Conservation (phyloP, 2,888 invertebrate genomes). For the Archips crataeganus region DNA sequence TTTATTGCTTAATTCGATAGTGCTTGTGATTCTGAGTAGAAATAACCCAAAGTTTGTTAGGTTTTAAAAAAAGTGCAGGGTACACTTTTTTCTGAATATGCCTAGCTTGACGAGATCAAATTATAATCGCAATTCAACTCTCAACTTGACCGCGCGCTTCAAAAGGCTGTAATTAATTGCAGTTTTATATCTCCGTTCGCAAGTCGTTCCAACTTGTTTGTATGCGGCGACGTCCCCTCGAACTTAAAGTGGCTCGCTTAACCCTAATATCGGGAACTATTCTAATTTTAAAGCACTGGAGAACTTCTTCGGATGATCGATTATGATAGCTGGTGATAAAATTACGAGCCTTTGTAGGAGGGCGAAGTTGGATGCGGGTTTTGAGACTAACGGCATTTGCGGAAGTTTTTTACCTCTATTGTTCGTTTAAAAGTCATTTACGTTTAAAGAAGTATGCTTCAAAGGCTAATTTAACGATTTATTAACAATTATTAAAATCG, state of each 20-base stretch:
- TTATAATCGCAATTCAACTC: not conserved
- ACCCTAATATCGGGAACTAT: constrained; percentile 53
- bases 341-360: constrained; percentile 9
- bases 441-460: too few species aligned
- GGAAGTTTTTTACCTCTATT: not conserved
- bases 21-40: too few species aligned
- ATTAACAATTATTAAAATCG: too few species aligned
- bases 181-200: constrained; percentile 42
- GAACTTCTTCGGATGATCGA: constrained; percentile 48
- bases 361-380: not conserved
- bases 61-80: too few species aligned
- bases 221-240: constrained; percentile 12
- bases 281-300: constrained; percentile 49
- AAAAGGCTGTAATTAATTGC: constrained; percentile 47
- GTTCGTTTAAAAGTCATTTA: too few species aligned
- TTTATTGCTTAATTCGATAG: too few species aligned
- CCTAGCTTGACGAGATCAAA: not conserved
- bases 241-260: constrained; percentile 51
- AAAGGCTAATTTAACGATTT: too few species aligned
- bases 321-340: constrained; percentile 28
- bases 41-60: too few species aligned
- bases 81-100: too few species aligned
- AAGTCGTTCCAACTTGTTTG: constrained; percentile 45
- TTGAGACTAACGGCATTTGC: not conserved
- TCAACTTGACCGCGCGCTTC: constrained; percentile 26